phyloP scores from a whole-genome alignment of 2,113 vertebrate species.

The Odocoileus virginianus region DNA sequence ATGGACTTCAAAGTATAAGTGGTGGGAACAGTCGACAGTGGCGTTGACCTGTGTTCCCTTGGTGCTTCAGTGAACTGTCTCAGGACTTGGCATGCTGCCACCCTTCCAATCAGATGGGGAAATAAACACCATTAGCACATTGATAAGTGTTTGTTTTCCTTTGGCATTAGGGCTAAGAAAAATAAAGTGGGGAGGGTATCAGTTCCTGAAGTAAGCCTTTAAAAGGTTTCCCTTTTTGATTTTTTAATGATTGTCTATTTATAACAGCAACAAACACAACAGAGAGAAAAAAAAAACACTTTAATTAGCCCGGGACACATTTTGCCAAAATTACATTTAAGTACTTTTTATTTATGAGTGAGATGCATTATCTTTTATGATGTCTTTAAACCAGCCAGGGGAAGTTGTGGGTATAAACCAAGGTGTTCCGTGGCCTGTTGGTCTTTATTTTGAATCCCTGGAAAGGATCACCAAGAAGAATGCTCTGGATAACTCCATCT shows the following conservation, averaged over 20 bases:
- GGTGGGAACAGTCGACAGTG: not conserved
- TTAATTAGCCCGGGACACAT: conserved; percentile 40
- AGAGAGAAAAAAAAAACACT: conserved; percentile 37
- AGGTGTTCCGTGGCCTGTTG: conserved; percentile 54
- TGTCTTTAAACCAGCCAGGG: conserved; percentile 36
- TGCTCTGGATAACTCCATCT: conserved; percentile 17
- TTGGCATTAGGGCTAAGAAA: conserved; percentile 74
- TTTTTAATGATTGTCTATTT: conserved; percentile 69
- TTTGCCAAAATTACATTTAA: conserved; percentile 69
- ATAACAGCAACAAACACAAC: conserved; percentile 50
- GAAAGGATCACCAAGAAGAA: conserved; percentile 50
- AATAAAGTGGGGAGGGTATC: conserved; percentile 70
- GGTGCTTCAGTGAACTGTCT: not conserved
- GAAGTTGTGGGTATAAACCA: conserved; percentile 59
- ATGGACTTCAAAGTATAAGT: not conserved
- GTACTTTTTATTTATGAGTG: conserved; percentile 55
- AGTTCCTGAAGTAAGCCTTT: conserved; percentile 59
- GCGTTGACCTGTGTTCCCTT: conserved; percentile 34
- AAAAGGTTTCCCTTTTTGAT: conserved; percentile 71
- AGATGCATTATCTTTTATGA: conserved; percentile 66
- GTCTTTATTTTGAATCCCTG: conserved; percentile 40
- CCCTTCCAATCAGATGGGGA: conserved; percentile 33
- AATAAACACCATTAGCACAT: conserved; percentile 65
- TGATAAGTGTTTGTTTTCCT: conserved; percentile 74
- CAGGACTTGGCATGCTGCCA: conserved; percentile 50